Evolutionary conservation across 2,888 invertebrate genomes (phyloP), one percentile per base, ranked within the genome.

Genomic region (Leptopterna dolabrata): DNA sequence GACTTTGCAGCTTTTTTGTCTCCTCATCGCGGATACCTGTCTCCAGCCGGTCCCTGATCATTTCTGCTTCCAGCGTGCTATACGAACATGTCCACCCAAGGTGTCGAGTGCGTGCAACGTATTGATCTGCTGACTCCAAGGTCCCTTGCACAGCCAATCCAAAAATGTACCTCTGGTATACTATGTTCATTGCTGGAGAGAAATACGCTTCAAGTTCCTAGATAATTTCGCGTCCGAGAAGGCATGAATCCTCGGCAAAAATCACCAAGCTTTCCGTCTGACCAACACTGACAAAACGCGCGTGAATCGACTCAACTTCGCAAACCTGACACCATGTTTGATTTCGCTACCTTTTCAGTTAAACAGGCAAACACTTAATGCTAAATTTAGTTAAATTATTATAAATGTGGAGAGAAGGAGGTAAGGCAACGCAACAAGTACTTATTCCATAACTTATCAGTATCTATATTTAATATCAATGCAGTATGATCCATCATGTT

Each of bases 151-250:
- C 3, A 16, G 73, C 73, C 13, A 30, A 73, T 29, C 73, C 73
- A n/a, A 73, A 73, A 4, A 73, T 73, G 30, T 73, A 73, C 29
- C 73, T 27, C 73, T 73, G 30, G 29, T 73, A 73, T 6, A 73
- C 29, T 2, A 73, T 30, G n/a, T 73, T 73, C 13, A 29, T 9
- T 2, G 16, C n/a, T 4, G 73, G 73, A 0, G 13, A 16, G n/a
- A 73, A 73, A 16, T 63, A 55, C 30, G 97, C 96, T n/a, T 97
- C 96, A 90, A 95, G 95, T 94, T 97, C 95, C 55, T 29, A 16
- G 73, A 73, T 29, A 29, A 73, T 73, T n/a, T 29, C 6, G n/a
- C 55, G n/a, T 6, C 55, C 55, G 16, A 55, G 55, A 3, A 55
- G 19, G 19, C 55, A 55, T 19, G 7, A 51, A 3, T 3, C 16